Conservation (phyloP, 2,888 invertebrate genomes). For the Sphinx pinastri region DNA sequence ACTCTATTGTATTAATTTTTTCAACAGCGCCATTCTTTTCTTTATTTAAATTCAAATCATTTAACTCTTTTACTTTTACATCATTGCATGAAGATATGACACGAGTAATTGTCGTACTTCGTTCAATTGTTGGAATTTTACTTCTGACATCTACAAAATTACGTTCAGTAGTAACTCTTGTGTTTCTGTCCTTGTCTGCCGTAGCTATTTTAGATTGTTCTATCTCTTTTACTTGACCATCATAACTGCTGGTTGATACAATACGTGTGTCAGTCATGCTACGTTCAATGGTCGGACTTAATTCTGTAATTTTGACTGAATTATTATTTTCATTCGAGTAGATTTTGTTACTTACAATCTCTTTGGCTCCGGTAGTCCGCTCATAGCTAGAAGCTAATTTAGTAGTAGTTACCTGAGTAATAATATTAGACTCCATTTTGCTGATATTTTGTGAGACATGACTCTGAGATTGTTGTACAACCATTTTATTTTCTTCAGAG, state of each 20-base stretch:
- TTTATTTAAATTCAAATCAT: neutral
- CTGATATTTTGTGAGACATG: neutral
- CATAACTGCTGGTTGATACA: neutral
- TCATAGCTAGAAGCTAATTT: neutral
- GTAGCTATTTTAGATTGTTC: neutral
- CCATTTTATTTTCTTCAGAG: neutral
- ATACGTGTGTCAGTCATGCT: neutral
- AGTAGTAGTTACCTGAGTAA: neutral
- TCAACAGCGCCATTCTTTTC: neutral
- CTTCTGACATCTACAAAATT: neutral
- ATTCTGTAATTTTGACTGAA: neutral
- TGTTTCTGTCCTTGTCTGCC: neutral
- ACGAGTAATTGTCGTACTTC: neutral
- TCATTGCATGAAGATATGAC: slow-evolving; percentile 6
- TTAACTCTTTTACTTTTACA: neutral
- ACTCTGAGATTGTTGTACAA: neutral
- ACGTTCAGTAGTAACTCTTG: neutral
- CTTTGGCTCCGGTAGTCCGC: neutral
- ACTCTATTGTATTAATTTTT: neutral
- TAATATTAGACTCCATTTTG: neutral
- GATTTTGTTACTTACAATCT: neutral
- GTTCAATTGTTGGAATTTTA: neutral
- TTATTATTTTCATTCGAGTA: neutral
- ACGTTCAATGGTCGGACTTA: neutral
- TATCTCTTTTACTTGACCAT: neutral